Percentiles rank a stretch among this genome's conserved stretches.
Conservation (phyloP, 2,888 invertebrate species). For the Marasmarcha lunaedactyla region DNA sequence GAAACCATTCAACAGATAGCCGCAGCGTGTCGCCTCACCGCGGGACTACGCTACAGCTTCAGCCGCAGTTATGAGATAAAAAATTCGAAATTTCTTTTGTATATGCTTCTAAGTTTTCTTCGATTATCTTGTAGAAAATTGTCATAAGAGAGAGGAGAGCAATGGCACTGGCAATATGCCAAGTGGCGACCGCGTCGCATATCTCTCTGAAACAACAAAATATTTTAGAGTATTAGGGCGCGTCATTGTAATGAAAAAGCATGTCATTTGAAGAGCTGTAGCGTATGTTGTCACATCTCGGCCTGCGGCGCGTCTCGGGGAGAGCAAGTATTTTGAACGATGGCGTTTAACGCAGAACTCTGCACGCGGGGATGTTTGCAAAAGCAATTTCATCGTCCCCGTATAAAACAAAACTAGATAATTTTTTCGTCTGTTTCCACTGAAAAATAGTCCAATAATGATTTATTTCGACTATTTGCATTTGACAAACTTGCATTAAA, state of each 20-base stretch:
- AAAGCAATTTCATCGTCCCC: too few relatives aligned
- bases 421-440: too few relatives aligned
- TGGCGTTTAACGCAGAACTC: too few relatives aligned
- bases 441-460: too few relatives aligned
- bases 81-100: background rate
- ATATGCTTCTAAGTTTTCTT: background rate
- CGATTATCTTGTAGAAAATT: conserved; percentile 38
- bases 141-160: conserved; percentile 55
- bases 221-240: conserved; percentile 42
- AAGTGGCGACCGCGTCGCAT: conserved; percentile 50
- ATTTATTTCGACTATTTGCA: too few relatives aligned
- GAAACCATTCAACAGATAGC: conserved; percentile 1
- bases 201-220: conserved; percentile 45
- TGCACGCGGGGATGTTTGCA: too few relatives aligned
- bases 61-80: too few relatives aligned
- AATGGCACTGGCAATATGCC: conserved; percentile 56
- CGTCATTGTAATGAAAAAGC: background rate
- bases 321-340: too few relatives aligned
- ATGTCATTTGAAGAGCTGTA: background rate
- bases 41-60: too few relatives aligned
- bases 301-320: too few relatives aligned
- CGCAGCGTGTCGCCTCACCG: background rate
- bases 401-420: too few relatives aligned
- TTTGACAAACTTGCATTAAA: too few relatives aligned
- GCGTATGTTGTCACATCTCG: background rate